phyloP scores from a whole-genome alignment of 2,113 vertebrate genomes.

The Aleadryas rufinucha region DNA sequence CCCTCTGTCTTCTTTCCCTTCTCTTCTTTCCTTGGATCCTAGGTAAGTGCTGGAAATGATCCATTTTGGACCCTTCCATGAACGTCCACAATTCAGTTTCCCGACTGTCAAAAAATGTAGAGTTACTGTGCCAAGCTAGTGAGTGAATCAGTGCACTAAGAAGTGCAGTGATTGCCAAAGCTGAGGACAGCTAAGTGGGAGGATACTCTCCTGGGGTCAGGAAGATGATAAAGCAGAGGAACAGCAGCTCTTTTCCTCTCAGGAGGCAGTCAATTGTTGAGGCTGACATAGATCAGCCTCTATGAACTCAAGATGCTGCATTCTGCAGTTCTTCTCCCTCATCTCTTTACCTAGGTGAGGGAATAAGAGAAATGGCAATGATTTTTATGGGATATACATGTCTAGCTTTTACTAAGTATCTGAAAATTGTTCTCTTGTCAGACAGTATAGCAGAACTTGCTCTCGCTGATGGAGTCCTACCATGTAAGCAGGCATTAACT shows the following conservation, averaged over 20 bases:
- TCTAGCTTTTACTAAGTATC: neutral
- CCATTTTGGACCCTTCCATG: neutral
- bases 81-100: neutral
- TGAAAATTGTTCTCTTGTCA: constrained; percentile 14
- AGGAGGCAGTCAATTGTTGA: neutral
- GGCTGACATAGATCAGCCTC: neutral
- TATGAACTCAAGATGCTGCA: neutral
- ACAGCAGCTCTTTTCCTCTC: neutral
- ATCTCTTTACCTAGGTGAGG: neutral
- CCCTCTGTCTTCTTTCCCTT: neutral
- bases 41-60: neutral
- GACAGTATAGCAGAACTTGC: neutral
- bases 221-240: neutral
- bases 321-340: neutral
- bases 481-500: neutral
- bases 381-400: neutral
- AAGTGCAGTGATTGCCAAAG: neutral
- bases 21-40: neutral
- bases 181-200: neutral
- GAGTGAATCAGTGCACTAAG: neutral
- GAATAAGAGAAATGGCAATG: neutral
- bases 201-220: neutral
- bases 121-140: neutral
- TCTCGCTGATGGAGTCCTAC: neutral
- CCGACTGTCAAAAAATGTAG: neutral